Evolutionary conservation across 2,113 vertebrate species (phyloP).

Genomic region (Gobiocypris rarus): DNA sequence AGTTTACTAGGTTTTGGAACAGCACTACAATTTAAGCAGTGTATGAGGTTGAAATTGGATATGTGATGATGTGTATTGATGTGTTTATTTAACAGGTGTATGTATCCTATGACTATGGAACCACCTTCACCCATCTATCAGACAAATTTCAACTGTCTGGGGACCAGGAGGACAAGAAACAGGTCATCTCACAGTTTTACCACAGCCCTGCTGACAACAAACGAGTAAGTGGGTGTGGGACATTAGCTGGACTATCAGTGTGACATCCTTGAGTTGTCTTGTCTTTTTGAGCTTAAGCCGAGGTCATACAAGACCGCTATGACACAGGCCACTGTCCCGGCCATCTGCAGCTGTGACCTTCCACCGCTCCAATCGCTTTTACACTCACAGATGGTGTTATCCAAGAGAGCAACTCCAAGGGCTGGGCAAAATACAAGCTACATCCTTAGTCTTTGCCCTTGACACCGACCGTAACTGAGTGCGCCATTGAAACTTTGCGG

Average conservation of each 20-base stretch:
- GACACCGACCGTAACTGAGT: constrained; percentile 22
- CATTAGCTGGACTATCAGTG: not conserved
- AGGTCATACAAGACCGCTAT: constrained; percentile 12
- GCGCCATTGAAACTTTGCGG: constrained; percentile 6
- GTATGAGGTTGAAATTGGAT: not conserved
- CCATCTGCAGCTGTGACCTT: constrained; percentile 17
- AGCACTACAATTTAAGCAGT: not conserved
- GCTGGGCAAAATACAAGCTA: not conserved
- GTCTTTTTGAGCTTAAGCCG: constrained; percentile 8
- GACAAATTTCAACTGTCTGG: constrained; percentile 79
- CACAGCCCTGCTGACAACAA: constrained; percentile 95
- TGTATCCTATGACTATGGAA: constrained; percentile 92
- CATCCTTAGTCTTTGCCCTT: constrained; percentile 25
- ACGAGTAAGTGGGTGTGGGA: constrained; percentile 77
- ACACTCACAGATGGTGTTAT: constrained; percentile 21
- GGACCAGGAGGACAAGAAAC: constrained; percentile 74
- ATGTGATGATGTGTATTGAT: too few species aligned
- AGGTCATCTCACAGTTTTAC: constrained; percentile 95
- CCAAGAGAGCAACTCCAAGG: not conserved
- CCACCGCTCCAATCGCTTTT: not conserved
- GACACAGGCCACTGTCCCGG: not conserved
- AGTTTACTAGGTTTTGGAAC: not conserved
- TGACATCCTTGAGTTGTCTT: not conserved
- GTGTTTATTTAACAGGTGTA: constrained; percentile 82
- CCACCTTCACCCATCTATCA: constrained; percentile 84